Evolutionary conservation across 2,797 vertebrate species (phyloP).

Genomic region (Pseudochromis fuscus): DNA sequence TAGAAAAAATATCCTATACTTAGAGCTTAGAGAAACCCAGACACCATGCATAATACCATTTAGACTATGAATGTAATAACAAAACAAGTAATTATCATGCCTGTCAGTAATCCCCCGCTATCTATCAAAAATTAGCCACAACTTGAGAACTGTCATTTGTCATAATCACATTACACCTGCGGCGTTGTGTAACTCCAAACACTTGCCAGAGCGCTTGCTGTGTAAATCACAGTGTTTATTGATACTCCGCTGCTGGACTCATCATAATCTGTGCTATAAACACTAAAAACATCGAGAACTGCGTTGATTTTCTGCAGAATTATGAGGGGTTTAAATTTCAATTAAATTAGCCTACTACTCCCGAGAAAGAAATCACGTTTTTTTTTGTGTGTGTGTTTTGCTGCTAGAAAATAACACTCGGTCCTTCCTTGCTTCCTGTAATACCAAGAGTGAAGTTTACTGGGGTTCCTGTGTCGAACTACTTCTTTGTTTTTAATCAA

Average conservation of each 20-base stretch:
- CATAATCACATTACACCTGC: slow-evolving; percentile 53
- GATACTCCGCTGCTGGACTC: slow-evolving; percentile 43
- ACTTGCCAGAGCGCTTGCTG: slow-evolving; percentile 6
- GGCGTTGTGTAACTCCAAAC: slow-evolving; percentile 20
- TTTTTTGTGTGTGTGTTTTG: not conserved
- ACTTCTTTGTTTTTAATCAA: slow-evolving; percentile 47
- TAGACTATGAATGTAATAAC: not conserved
- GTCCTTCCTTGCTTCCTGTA: slow-evolving; percentile 12
- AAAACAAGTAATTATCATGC: slow-evolving; percentile 5
- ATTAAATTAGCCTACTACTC: slow-evolving; percentile 26
- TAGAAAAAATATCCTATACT: slow-evolving; percentile 5
- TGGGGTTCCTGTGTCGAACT: slow-evolving; percentile 55
- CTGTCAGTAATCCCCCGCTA: slow-evolving; percentile 2
- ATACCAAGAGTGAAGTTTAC: slow-evolving; percentile 27
- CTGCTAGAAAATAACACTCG: slow-evolving; percentile 30
- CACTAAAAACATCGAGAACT: slow-evolving; percentile 26
- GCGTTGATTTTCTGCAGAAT: slow-evolving; percentile 12
- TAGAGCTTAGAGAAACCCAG: not conserved
- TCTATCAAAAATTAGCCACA: slow-evolving; percentile 27
- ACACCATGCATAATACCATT: not conserved
- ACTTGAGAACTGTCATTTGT: slow-evolving; percentile 43
- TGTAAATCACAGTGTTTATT: slow-evolving; percentile 55
- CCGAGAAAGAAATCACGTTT: not conserved
- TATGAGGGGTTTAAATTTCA: slow-evolving; percentile 32
- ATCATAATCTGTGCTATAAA: slow-evolving; percentile 23